Conservation (phyloP, 2,113 vertebrate species). For the Dromiciops gliroides region DNA sequence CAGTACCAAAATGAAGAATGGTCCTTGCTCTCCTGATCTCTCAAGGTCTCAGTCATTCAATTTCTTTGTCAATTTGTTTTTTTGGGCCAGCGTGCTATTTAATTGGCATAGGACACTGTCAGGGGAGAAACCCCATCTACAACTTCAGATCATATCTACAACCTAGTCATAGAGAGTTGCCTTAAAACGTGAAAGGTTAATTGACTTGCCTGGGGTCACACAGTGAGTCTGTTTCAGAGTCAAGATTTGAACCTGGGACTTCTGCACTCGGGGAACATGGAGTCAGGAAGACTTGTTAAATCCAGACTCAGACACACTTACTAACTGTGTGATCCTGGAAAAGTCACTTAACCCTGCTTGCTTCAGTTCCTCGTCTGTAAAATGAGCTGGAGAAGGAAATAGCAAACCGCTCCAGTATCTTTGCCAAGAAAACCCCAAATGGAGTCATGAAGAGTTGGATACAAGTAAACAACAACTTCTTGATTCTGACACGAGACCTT, state of each 20-base stretch:
- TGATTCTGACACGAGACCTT: neutral
- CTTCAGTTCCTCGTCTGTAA: neutral
- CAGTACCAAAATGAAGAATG: conserved; percentile 15
- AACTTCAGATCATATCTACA: neutral
- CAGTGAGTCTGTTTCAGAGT: neutral
- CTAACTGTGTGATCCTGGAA: neutral
- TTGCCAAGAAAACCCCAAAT: neutral
- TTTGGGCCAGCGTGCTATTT: neutral
- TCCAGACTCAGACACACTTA: neutral
- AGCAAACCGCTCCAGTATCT: neutral
- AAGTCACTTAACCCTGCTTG: neutral
- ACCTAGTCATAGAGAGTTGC: neutral
- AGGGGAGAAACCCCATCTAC: neutral
- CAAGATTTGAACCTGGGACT: neutral
- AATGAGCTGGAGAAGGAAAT: neutral
- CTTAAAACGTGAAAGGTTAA: neutral
- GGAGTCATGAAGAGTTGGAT: neutral
- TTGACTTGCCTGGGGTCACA: neutral
- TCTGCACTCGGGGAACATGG: neutral
- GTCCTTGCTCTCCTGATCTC: neutral
- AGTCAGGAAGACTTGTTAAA: neutral
- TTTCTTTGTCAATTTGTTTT: neutral
- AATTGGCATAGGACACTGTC: neutral
- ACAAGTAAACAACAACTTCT: neutral
- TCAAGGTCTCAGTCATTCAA: neutral